Evolutionary conservation across 2,113 vertebrate genomes (phyloP), one percentile per base, ranked within the genome.

Genomic region (Nannobrachium achirus): DNA sequence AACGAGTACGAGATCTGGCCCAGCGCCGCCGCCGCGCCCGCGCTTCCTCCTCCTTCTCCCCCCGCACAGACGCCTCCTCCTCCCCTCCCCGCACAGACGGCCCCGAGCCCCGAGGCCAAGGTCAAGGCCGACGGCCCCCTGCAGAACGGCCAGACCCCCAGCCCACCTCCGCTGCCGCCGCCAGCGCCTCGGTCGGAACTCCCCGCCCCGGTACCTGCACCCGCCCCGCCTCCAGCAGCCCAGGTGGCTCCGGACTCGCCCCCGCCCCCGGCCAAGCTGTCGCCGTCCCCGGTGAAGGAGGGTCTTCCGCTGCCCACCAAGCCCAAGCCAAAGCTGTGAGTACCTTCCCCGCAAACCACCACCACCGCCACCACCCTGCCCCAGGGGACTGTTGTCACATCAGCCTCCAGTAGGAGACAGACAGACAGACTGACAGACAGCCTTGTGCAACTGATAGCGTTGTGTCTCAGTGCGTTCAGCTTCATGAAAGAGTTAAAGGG

Each of bases 261-360:
- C 16, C 81, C 89, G 18, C 19, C 90, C 65, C 66, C 71, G 19
- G 76, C 78, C 60, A 80, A 71, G 60, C 40, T 71, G 79, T 88
- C 93, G 66, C 91, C 91, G 69, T 94, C 93, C 18, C 93, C 92
- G 8, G 87, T 77, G 8, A 99, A 94, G 87, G 95, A 96, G 0
- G 95, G 91, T 15, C 96, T 93, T 10, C 97, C 96, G 0, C 89
- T 98, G 75, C 94, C 95, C 53, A 95, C 94, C 78, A 99, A 96
- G 73, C 93, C 92, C 11, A 93, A 93, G 82, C 98, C 98, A 39
- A 99, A 98, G 88, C 94, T 99, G 98, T 99, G 91, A 99, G 98
- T 99, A 90, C 44, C 83, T 62, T 57, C 67, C 7, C 8, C 64
- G 56, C 66, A n/a, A n/a, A n/a, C n/a, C n/a, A n/a, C n/a, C n/a